Evolutionary conservation across 2,113 vertebrate species (phyloP), one percentile per base, ranked within the genome.

Genomic region (Verasper variegatus): DNA sequence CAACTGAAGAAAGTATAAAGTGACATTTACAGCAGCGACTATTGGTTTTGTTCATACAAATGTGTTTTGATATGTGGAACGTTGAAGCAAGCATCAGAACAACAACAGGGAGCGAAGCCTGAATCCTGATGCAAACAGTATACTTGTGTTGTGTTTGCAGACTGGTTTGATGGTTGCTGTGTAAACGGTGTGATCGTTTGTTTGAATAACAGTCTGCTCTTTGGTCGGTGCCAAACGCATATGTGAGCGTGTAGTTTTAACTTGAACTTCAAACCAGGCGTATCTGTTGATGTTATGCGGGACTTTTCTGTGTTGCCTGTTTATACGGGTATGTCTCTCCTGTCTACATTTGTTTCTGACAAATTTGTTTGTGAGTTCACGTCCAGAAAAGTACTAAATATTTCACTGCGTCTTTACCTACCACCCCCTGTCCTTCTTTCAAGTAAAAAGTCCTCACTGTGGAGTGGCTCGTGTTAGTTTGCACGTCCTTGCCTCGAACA

Each of bases 191-290:
- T 61, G 13, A 42, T 76, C 68, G 54, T 85, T 80, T 70, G 61
- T 20, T 8, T 35, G 35, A 51, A 72, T 60, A 54, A 52, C 74
- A 60, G 62, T 4, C 12, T 77, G 60, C 11, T 68, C 54, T 68
- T 45, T 74, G 62, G 71, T 37, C 52, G 23, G 23, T 69, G 84
- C 69, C 78, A 64, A 74, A 62, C 65, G 73, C 70, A 74, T 49
- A 52, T 71, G 26, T 62, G 15, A 73, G 60, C 61, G 49, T 27
- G n/a, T 60, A 55, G 62, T 78, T 74, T 89, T 90, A 89, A 81
- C 82, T 86, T 90, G 80, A 90, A 90, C 89, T 88, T 91, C 83
- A 84, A 84, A 42, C 64, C 37, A 37, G 31, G 49, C 37, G 42
- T 49, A 68, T 59, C 27, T 45, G 23, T 31, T 74, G 47, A 54